Conservation (phyloP, 2,888 invertebrate genomes). For the Eudemis profundana region DNA sequence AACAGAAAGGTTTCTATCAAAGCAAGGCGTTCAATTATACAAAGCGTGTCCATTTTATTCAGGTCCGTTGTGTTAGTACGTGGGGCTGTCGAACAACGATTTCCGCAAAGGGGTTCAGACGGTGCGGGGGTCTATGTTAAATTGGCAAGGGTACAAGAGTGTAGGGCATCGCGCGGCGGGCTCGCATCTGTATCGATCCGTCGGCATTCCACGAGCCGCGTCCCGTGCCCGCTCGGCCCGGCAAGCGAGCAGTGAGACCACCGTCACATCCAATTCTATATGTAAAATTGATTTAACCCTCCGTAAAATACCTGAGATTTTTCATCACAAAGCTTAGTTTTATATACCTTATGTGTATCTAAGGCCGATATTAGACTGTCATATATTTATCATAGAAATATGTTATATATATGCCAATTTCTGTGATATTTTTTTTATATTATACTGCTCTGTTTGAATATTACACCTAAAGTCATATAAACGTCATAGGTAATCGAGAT, state of each 20-base stretch:
- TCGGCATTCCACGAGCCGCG: constrained; percentile 43
- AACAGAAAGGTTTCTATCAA: not conserved
- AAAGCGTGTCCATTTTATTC: not conserved
- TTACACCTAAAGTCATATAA: no score
- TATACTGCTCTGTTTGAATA: no score
- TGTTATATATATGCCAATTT: no score
- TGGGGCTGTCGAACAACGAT: constrained; percentile 12
- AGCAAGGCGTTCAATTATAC: not conserved
- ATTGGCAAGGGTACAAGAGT: constrained; percentile 64
- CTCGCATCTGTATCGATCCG: constrained; percentile 62
- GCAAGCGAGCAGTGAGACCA: constrained; percentile 45
- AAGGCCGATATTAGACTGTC: no score
- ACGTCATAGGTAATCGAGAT: no score
- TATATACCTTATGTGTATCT: no score
- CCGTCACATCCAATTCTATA: constrained; percentile 4
- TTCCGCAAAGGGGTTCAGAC: constrained; percentile 45
- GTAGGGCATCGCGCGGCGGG: constrained; percentile 58
- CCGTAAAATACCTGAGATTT: no score
- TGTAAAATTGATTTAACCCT: not conserved
- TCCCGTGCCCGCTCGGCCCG: constrained; percentile 57
- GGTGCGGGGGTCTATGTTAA: constrained; percentile 59
- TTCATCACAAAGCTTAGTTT: no score
- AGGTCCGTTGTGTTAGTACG: constrained; percentile 15
- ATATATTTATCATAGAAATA: no score
- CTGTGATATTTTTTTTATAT: no score